Evolutionary conservation across 2,113 vertebrate species (phyloP), one percentile per base, ranked within the genome.

Genomic region (Grammomys dolichurus): DNA sequence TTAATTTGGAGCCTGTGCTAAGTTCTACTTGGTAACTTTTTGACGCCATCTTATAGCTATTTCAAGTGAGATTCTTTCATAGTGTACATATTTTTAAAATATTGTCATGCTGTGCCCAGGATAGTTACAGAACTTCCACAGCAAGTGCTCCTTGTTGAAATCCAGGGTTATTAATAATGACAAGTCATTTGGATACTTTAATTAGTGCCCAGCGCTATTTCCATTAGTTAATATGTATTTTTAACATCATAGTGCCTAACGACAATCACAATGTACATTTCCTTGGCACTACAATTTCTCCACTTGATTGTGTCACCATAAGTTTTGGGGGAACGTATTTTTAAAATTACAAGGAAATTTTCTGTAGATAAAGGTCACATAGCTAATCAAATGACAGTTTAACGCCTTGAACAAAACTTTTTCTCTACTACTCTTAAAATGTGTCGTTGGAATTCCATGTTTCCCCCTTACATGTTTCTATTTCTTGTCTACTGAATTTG

Each of bases 101-200:
- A 97, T 95, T 97, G 97, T 96, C 97, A 98, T 97, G 85, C 95
- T 93, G 91, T 95, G 96, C 97, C 96, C 95, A 96, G 96, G 96
- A 98, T 98, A 98, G 97, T 96, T 93, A 97, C 92, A 98, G 92
- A 96, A 97, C 96, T 97, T 96, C 90, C 94, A 97, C 96, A 95
- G 96, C 97, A 97, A 97, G 90, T 97, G 95, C 40, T 94, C 86
- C 90, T 95, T 95, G 95, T 94, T 97, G 94, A 97, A 98, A 92
- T 95, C 84, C 95, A 94, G 86, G 95, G 96, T 98, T 98, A 98
- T 97, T 98, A 98, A 98, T 98, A 98, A 97, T 97, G 95, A 92
- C 94, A 97, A 97, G 97, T 97, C 96, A 97, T 97, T 98, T 97
- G 94, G 94, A 95, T 96, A 95, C 96, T 97, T 97, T 97, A 97